Base-by-base conservation (phyloP, 2,888 invertebrate genomes). In the Hirtodrosophila histrioides region DNA sequence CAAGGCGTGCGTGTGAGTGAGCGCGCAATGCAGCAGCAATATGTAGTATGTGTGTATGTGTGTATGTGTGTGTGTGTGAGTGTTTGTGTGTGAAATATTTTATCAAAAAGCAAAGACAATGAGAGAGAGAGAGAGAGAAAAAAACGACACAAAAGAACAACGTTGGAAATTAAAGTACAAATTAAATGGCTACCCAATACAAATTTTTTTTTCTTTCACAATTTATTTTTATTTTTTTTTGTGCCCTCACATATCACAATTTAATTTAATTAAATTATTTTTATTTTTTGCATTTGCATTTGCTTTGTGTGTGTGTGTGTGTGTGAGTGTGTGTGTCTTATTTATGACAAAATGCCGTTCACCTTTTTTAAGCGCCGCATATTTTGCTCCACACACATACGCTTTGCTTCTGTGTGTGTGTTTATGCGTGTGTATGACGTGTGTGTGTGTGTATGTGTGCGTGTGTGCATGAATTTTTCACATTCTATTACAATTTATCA, bases 361-460 rank as follows among this genome's bases (percentile, higher is more conserved):
- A 89, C 89, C 89, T 88, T 89, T 85, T 89, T 89, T 81, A 89
- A 89, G 78, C 89, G 88, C 83, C 89, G 89, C 89, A 89, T 89
- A 85, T 82, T 85, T 83, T 85, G 85, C 88, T 84, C 83, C 86
- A 85, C 79, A 82, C 85, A 87, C 83, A 81, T 86, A 82, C 84
- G 81, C 77, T 64, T 69, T 76, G 75, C 73, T 60, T 57, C 43
- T 78, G 49, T 58, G 50, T 63, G 41, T 43, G 45, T 56, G 43
- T 51, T 31, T 33, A 35, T 37, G 41, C 61, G 51, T 46, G 31
- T 36, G 44, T 68, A 27, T 74, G 49, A 62, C 49, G 48, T 46
- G 51, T 54, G 46, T 58, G 72, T 44, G 41, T 68, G 35, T 51
- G 60, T 53, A 49, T 37, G 62, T 40, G 60, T 54, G 45, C 57